Evolutionary conservation across 2,113 vertebrate genomes (phyloP).

Genomic region (Phyllostomus discolor): DNA sequence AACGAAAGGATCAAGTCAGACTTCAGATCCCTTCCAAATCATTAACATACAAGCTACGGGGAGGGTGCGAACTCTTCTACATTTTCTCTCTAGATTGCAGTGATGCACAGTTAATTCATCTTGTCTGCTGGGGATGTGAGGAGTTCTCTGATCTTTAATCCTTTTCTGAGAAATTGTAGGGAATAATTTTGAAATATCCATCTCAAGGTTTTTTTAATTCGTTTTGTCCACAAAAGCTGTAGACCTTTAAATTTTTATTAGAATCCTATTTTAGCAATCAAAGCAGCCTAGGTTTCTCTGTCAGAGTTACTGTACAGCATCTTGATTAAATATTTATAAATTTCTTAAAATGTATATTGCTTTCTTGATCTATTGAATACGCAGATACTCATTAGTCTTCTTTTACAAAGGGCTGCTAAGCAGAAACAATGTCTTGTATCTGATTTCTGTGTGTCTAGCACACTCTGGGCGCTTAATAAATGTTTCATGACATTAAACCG

Average conservation of each 20-base stretch:
- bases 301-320: slow-evolving; percentile 49
- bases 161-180: background rate
- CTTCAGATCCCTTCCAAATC: slow-evolving; percentile 38
- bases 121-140: background rate
- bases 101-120: background rate
- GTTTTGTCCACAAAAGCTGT: slow-evolving; percentile 16
- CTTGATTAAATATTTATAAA: slow-evolving; percentile 68
- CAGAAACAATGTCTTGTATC: slow-evolving; percentile 47
- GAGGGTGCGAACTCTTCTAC: background rate
- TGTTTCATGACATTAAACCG: slow-evolving; percentile 55
- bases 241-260: background rate
- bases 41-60: slow-evolving; percentile 15
- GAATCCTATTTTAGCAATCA: slow-evolving; percentile 6
- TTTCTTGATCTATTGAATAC: slow-evolving; percentile 53
- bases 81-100: slow-evolving; percentile 3
- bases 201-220: background rate
- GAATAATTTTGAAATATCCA: background rate
- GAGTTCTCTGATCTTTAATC: background rate
- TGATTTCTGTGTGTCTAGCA: slow-evolving; percentile 37
- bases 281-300: background rate
- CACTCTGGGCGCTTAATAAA: slow-evolving; percentile 46
- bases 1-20: slow-evolving; percentile 37
- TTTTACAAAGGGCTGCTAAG: slow-evolving; percentile 15
- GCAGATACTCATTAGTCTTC: slow-evolving; percentile 54
- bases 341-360: slow-evolving; percentile 59